Base-by-base conservation (phyloP, 2,113 vertebrate genomes). In the Cavia aperea region DNA sequence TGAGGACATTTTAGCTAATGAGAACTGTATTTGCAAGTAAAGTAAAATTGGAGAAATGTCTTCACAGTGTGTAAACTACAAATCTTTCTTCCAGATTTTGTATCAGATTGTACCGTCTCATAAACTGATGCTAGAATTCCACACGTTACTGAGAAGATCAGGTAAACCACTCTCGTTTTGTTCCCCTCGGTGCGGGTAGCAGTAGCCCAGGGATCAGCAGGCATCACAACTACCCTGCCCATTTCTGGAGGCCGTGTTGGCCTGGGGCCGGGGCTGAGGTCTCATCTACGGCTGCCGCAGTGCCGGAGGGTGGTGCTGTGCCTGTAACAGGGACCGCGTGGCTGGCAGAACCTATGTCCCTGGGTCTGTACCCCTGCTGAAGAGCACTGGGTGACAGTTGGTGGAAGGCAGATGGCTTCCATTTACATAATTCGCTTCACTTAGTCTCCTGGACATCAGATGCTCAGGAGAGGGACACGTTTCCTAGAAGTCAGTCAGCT, bases 61-160 rank as follows among this genome's bases (percentile, higher is more conserved):
- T 89, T 89, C 79, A 31, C 10, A n/a, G 14, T 86, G 5, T 87
- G 16, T 84, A 88, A 82, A 68, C 83, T 36, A 90, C 29, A 90
- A 60, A 49, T 89, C 43, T 94, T 90, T 81, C 89, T 96, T 92
- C 29, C 95, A 99, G 99, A 96, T 97, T 51, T 98, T 99, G 91
- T 97, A 98, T 78, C 68, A 95, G 5, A 96, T 98, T 92, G 98
- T 98, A 85, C 98, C 99, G 36, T 99, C 98, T 95, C 99, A 99
- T 92, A 98, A 98, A 89, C 95, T 99, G 91, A 99, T 99, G 99
- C 96, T 99, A 96, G 98, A 99, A 91, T 99, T 98, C 94, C 97
- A 97, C 91, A 93, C 60, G 16, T 96, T 99, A 84, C 98, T 99
- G 94, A 97, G 97, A 92, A 96, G 97, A 58, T 98, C 98, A 96